These are phyloP conservation scores for Xanthia togata DNA, from an alignment of 2,888 invertebrate species.

Conservation along the genomic window DNA sequence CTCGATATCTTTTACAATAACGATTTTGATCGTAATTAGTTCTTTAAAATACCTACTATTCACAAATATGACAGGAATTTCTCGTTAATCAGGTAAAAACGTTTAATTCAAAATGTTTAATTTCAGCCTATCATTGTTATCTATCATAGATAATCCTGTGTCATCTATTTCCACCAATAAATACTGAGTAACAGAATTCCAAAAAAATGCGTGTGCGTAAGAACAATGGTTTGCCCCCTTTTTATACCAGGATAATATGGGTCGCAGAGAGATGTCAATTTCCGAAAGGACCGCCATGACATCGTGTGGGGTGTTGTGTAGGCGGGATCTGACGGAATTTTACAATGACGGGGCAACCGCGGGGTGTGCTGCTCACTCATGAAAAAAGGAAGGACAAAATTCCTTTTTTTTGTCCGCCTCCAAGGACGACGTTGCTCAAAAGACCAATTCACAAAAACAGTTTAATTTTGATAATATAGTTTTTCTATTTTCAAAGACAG, in stretches of 20 bases:
- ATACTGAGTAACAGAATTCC: conserved; percentile 48
- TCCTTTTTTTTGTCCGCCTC: neutral
- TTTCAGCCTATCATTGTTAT: neutral
- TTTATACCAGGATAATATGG: conserved; percentile 89
- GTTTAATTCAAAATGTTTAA: neutral
- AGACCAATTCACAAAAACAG: neutral
- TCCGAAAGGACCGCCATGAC: conserved; percentile 73
- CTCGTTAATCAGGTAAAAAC: neutral
- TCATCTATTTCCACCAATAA: conserved; percentile 14
- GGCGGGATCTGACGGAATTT: conserved; percentile 46
- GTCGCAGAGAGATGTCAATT: conserved; percentile 79
- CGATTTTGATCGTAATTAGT: neutral
- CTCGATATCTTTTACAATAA: conserved; percentile 5
- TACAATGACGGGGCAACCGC: conserved; percentile 24
- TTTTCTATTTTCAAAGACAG: neutral
- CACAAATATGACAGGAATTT: neutral
- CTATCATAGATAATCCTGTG: neutral
- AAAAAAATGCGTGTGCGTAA: conserved; percentile 90
- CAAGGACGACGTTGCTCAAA: neutral
- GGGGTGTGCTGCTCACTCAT: conserved; percentile 22
- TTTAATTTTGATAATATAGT: neutral
- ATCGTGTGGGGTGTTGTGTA: conserved; percentile 73
- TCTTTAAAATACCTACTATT: conserved; percentile 8
- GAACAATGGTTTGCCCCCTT: conserved; percentile 91
- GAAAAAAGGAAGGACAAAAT: conserved; percentile 8